Evolutionary conservation across 2,113 vertebrate genomes (phyloP).

Genomic region (Antechinus stuartii): DNA sequence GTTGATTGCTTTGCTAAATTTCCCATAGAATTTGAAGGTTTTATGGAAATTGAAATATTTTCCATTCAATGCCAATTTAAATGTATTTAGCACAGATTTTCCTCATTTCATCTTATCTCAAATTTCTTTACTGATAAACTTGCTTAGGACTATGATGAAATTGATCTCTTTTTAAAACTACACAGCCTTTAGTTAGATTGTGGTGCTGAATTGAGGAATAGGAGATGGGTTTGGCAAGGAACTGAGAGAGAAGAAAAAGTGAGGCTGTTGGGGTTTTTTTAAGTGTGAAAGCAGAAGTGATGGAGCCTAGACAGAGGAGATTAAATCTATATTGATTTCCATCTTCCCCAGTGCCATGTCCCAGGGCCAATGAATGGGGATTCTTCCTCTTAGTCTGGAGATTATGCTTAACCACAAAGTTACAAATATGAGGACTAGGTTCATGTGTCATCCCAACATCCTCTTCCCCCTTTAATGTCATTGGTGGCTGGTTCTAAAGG

Average conservation of each 20-base stretch:
- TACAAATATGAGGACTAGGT: not conserved
- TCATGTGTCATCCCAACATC: not conserved
- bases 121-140: not conserved
- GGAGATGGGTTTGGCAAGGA: not conserved
- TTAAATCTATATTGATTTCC: not conserved
- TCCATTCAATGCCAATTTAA: constrained; percentile 32
- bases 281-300: not conserved
- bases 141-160: not conserved
- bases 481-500: not conserved
- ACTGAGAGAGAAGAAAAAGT: not conserved
- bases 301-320: not conserved
- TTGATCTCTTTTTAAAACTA: not conserved
- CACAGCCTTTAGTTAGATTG: not conserved
- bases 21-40: not conserved
- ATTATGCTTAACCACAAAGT: not conserved
- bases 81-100: not conserved
- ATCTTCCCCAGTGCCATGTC: not conserved
- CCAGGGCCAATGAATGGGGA: not conserved
- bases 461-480: not conserved
- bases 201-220: not conserved
- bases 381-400: not conserved
- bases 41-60: constrained; percentile 37
- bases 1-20: not conserved
- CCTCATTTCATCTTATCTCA: not conserved
- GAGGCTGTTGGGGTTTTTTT: not conserved